Percentiles rank a stretch among this genome's conserved stretches.
Evolutionary conservation across 2,888 invertebrate genomes (phyloP).

Genomic region (Napeogenes sylphis): DNA sequence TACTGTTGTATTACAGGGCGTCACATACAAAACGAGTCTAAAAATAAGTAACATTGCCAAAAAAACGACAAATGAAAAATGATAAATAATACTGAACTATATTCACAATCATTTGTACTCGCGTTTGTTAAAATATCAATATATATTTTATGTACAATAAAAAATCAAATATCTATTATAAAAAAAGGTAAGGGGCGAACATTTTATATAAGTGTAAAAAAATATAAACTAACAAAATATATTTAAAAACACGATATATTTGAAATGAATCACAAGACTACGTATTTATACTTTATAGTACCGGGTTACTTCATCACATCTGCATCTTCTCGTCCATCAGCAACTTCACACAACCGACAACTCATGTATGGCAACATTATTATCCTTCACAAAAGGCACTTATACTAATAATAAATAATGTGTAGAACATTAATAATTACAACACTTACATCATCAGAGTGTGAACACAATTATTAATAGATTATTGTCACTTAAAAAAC

Average conservation of each 20-base stretch:
- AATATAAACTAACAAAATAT: too few species aligned
- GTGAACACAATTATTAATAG: too few species aligned
- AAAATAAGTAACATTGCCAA: slow-evolving; percentile 26
- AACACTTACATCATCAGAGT: neutral
- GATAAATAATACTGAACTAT: slow-evolving; percentile 23
- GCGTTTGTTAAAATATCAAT: neutral
- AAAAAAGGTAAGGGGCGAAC: neutral
- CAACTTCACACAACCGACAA: neutral
- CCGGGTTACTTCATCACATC: too few species aligned
- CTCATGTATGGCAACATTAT: neutral
- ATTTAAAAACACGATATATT: too few species aligned
- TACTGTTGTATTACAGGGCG: neutral
- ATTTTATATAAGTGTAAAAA: too few species aligned
- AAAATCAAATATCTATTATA: neutral
- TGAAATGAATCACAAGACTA: too few species aligned
- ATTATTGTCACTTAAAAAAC: neutral
- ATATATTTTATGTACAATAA: neutral
- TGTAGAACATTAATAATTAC: neutral
- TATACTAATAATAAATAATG: neutral
- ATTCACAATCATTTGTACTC: neutral
- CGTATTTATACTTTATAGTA: too few species aligned
- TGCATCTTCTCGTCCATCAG: too few species aligned
- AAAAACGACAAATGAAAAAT: slow-evolving; percentile 31
- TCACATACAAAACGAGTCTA: slow-evolving; percentile 8
- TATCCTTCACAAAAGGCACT: slow-evolving; percentile 5